phyloP scores from a whole-genome alignment of 35 echinoderm and acorn worm species.

The Heliocidaris tuberculata region DNA sequence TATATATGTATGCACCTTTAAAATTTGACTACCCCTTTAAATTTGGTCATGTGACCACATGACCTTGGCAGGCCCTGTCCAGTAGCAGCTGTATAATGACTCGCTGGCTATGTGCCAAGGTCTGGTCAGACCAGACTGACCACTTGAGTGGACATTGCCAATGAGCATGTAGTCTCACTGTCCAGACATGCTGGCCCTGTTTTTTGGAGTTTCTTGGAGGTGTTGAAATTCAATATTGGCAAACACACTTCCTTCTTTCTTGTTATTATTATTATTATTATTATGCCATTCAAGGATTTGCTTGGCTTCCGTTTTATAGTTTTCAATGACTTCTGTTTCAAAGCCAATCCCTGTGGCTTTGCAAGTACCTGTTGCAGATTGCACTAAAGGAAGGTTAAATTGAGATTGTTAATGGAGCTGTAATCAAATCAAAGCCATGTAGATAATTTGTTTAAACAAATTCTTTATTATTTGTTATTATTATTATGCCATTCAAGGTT shows the following conservation, averaged over 20 bases:
- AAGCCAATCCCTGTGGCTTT: no score
- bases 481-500: neutral
- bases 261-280: neutral
- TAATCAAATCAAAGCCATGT: no score
- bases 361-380: no score
- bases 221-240: neutral
- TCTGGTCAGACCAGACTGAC: constrained; percentile 18
- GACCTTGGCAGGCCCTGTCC: constrained; percentile 17
- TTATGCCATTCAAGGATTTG: neutral
- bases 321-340: neutral
- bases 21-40: neutral
- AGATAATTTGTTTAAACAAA: no score
- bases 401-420: no score
- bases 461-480: no score
- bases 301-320: neutral
- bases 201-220: neutral
- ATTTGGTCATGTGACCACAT: neutral
- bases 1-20: neutral
- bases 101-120: constrained; percentile 15
- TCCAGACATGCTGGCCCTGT: neutral
- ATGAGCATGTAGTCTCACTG: neutral
- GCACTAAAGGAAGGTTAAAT: no score
- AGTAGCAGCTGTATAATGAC: constrained; percentile 20
- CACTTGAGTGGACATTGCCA: constrained; percentile 33
- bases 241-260: neutral